Conservation (phyloP, 2,888 invertebrate genomes). For the Trisateles emortualis region DNA sequence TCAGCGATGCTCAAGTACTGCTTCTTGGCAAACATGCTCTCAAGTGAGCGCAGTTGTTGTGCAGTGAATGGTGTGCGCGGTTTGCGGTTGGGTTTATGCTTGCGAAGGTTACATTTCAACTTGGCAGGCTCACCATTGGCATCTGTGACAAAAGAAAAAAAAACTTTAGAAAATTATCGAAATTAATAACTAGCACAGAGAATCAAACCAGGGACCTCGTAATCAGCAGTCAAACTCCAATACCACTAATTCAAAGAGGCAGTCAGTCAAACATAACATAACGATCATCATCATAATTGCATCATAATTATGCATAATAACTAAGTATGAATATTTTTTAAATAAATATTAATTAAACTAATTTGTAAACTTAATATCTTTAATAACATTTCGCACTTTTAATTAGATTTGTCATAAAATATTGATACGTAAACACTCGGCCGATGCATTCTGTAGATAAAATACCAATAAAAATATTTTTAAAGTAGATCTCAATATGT, state of each 20-base stretch:
- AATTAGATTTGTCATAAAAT: constrained; percentile 32
- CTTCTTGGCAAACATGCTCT: constrained; percentile 98
- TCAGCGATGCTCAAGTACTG: constrained; percentile 99
- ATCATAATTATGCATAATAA: too few relatives aligned
- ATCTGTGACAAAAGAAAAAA: constrained; percentile 77
- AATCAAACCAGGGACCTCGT: too few relatives aligned
- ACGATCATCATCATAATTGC: too few relatives aligned
- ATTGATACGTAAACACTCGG: constrained; percentile 21
- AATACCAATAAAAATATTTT: constrained; percentile 19
- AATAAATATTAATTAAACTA: constrained; percentile 36
- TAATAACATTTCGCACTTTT: constrained; percentile 36
- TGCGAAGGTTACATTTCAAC: constrained; percentile 95
- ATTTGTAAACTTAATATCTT: constrained; percentile 41
- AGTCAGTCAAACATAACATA: too few relatives aligned
- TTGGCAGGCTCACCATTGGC: constrained; percentile 93
- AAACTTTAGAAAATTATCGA: too few relatives aligned
- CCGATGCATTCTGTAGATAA: constrained; percentile 41
- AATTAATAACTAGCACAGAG: too few relatives aligned
- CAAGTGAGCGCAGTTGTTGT: constrained; percentile 96
- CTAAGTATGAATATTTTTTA: background rate
- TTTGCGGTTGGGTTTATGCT: constrained; percentile 99
- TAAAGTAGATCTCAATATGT: constrained; percentile 25
- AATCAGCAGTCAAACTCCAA: too few relatives aligned
- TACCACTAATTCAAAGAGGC: too few relatives aligned
- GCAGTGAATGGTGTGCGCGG: constrained; percentile 99